Conservation (phyloP, 1,140 invertebrate species). For the Parapsyche elsis region DNA sequence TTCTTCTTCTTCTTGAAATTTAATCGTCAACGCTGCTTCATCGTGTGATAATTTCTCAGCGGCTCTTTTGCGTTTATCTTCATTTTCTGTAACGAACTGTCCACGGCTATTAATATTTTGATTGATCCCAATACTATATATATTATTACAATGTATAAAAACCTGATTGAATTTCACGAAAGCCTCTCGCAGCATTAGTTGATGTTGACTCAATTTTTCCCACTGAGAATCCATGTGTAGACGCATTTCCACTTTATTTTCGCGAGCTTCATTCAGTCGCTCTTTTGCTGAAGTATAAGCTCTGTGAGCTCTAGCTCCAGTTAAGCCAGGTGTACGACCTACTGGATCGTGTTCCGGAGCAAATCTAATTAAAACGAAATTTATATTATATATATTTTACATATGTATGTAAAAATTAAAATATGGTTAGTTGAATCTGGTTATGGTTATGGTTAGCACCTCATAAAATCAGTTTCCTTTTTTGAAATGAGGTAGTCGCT, state of each 20-base stretch:
- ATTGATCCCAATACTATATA: not conserved
- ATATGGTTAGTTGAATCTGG: not conserved
- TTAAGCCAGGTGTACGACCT: conserved; percentile 66
- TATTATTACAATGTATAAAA: not conserved
- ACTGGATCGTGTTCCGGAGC: conserved; percentile 71
- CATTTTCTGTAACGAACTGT: conserved; percentile 69
- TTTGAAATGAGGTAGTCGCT: conserved; percentile 65
- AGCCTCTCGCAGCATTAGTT: conserved; percentile 66
- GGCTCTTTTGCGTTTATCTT: conserved; percentile 69
- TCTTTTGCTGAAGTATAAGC: conserved; percentile 66
- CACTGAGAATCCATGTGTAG: conserved; percentile 66
- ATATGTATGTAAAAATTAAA: not conserved
- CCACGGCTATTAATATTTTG: not conserved
- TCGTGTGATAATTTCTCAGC: conserved; percentile 68
- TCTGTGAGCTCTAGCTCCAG: conserved; percentile 65
- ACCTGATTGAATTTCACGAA: conserved; percentile 71
- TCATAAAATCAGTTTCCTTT: conserved; percentile 59
- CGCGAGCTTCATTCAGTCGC: conserved; percentile 62
- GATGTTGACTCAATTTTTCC: conserved; percentile 66
- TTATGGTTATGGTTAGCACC: conserved; percentile 12
- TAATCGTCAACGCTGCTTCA: conserved; percentile 61
- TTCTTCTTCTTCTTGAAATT: conserved; percentile 61
- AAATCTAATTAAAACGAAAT: conserved; percentile 62
- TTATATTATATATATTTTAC: not conserved
- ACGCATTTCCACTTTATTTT: conserved; percentile 61